These are phyloP conservation scores for Piprites chloris DNA, from an alignment of 2,113 vertebrate genomes.

Conservation along the genomic window DNA sequence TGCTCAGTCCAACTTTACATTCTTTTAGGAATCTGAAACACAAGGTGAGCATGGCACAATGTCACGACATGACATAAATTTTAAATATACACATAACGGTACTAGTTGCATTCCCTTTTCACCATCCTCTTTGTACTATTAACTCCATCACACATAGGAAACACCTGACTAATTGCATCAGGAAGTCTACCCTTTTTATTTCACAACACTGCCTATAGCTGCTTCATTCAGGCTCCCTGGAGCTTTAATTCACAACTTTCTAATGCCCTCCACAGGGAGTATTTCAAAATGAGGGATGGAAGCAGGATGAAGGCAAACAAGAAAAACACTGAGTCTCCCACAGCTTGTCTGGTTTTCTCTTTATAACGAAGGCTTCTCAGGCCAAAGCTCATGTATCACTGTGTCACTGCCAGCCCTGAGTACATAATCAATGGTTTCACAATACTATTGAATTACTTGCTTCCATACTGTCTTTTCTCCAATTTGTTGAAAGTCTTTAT, in stretches of 20 bases:
- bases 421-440: not conserved
- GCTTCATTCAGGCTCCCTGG: not conserved
- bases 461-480: not conserved
- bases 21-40: not conserved
- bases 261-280: not conserved
- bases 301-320: not conserved
- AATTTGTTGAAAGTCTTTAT: not conserved
- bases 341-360: not conserved
- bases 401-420: not conserved
- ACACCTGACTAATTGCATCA: not conserved
- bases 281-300: slow-evolving; percentile 4
- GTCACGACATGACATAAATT: accelerated
- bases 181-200: not conserved
- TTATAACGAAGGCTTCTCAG: not conserved
- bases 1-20: not conserved
- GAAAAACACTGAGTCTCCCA: not conserved
- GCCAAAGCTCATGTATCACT: not conserved
- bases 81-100: not conserved
- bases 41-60: not conserved
- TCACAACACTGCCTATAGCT: not conserved
- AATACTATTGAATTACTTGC: not conserved
- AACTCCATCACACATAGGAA: not conserved
- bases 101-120: not conserved
- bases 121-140: not conserved
- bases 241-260: slow-evolving; percentile 29